Evolutionary conservation across 2,888 invertebrate genomes (phyloP).

Genomic region (Aromia moschata): DNA sequence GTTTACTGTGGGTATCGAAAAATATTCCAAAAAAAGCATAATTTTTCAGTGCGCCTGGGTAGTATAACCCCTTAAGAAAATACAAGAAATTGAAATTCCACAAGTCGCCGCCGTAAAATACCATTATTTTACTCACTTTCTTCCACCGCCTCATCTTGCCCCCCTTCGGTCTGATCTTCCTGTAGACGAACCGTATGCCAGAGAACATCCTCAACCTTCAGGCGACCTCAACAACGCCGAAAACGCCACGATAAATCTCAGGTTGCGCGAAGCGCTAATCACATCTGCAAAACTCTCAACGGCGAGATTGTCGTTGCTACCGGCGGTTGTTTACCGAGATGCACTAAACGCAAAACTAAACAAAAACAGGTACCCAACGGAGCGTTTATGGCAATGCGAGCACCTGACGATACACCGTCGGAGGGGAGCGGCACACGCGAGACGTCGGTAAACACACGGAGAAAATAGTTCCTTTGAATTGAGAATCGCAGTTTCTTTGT

Average conservation of each 20-base stretch:
- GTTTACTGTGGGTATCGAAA: no score
- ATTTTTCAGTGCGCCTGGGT: no score
- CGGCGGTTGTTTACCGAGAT: background rate
- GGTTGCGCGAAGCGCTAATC: background rate
- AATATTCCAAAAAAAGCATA: no score
- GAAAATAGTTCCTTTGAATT: no score
- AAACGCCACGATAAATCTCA: background rate
- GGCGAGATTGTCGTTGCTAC: background rate
- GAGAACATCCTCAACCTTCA: background rate
- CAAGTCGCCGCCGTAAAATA: no score
- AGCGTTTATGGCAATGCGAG: background rate
- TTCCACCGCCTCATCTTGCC: constrained; percentile 12
- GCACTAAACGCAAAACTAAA: constrained; percentile 12
- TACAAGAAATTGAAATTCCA: no score
- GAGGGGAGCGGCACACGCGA: background rate
- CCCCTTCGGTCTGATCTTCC: background rate
- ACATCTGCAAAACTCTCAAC: background rate
- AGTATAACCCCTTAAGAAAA: no score
- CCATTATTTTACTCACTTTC: constrained; percentile 16
- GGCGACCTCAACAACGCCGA: background rate
- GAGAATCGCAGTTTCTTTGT: no score
- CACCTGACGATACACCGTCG: background rate
- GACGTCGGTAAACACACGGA: no score
- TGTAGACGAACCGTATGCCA: background rate
- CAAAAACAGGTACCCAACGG: constrained; percentile 2